Base-by-base conservation (phyloP, 53 echinoderm and acorn worm species). In the Zoroaster sp. region DNA sequence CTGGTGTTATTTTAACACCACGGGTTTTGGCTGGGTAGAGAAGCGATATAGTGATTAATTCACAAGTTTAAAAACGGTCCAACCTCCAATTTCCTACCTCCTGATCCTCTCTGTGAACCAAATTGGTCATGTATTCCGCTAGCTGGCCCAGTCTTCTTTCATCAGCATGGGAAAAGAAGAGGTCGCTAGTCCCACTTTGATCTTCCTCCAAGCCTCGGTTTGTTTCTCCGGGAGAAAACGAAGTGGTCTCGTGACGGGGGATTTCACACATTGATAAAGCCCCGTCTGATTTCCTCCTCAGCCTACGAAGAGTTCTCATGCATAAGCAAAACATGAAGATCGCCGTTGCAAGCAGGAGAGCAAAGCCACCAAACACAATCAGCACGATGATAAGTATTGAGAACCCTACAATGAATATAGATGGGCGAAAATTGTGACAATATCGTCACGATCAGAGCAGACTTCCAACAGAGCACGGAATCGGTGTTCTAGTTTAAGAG, bases 351-450 rank as follows among this genome's bases (percentile, higher is more conserved):
- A 85, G 36, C 2, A 85, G 23, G n/a, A 85, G 37, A 31, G 37
- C 85, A 1, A 85, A 45, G 45, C 85, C 71, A 21, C 41, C 38
- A 33, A 85, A 85, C 4, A 39, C 40, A 20, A 85, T 70, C 36
- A 44, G 0, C 21, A 70, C 71, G 70, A 71, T 71, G 70, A 85
- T 37, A 44, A 72, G 12, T 35, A 47, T 13, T 9, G 70, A 31
- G 18, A 70, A 17, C 6, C 14, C 70, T 70, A 33, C n/a, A n/a
- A n/a, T n/a, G n/a, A n/a, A n/a, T n/a, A n/a, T n/a, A n/a, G n/a
- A n/a, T n/a, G n/a, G n/a, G n/a, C n/a, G n/a, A n/a, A n/a, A n/a
- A n/a, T n/a, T n/a, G n/a, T n/a, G n/a, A n/a, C n/a, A n/a, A n/a
- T n/a, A n/a, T n/a, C n/a, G n/a, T n/a, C n/a, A n/a, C n/a, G n/a